Percentiles rank a stretch among this genome's conserved stretches.
Conservation (phyloP, 53 echinoderm and acorn worm genomes). For the Antedon mediterranea region DNA sequence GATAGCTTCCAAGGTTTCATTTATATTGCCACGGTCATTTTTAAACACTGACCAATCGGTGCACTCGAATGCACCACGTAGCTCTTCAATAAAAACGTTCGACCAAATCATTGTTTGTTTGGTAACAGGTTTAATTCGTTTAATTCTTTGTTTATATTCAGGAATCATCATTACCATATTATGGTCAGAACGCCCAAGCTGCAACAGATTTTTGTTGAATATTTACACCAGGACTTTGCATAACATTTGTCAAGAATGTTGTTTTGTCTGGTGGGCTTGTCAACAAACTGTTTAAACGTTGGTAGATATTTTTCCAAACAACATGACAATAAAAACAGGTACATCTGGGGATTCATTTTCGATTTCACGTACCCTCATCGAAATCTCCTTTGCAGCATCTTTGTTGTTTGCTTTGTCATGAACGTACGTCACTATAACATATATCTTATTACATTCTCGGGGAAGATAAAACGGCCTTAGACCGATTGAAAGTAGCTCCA, state of each 20-base stretch:
- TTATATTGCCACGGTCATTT: not conserved
- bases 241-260: conserved; percentile 23
- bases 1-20: not conserved
- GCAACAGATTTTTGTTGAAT: too few species aligned
- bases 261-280: conserved; percentile 5
- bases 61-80: not conserved
- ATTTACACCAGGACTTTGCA: not conserved
- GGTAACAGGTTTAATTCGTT: not conserved
- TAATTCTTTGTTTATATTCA: not conserved
- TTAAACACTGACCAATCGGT: too few species aligned
- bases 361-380: conserved; percentile 2
- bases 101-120: too few species aligned
- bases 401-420: too few species aligned
- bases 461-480: too few species aligned
- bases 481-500: too few species aligned
- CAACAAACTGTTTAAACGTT: conserved; percentile 13
- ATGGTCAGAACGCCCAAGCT: not conserved
- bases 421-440: too few species aligned
- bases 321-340: conserved; percentile 14
- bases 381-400: not conserved
- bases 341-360: conserved; percentile 9
- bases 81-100: too few species aligned
- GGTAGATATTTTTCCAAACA: conserved; percentile 7
- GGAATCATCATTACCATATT: not conserved
- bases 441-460: too few species aligned